These are phyloP conservation scores for Potamilus streckersoni DNA, from an alignment of 1,140 invertebrate genomes.

Conservation along the genomic window DNA sequence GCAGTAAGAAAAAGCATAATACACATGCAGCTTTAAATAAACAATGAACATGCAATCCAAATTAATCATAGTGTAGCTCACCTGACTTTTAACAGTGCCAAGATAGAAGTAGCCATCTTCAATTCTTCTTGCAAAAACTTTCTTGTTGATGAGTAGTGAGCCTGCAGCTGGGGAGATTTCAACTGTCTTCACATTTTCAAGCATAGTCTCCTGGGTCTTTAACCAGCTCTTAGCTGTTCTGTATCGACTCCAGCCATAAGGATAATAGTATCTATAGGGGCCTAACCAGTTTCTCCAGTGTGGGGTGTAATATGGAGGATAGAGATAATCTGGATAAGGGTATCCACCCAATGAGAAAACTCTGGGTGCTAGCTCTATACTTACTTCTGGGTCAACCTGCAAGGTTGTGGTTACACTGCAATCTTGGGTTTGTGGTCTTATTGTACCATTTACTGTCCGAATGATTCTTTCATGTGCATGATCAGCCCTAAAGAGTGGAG, in stretches of 20 bases:
- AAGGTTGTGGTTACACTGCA: conserved; percentile 62
- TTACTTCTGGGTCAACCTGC: conserved; percentile 51
- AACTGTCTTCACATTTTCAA: conserved; percentile 33
- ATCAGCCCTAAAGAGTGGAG: conserved; percentile 59
- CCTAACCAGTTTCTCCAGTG: conserved; percentile 26
- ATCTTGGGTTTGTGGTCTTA: conserved; percentile 56
- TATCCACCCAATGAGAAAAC: conserved; percentile 21
- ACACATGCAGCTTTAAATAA: no score
- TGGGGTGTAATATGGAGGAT: conserved; percentile 15
- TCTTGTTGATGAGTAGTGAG: conserved; percentile 59
- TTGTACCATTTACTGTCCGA: conserved; percentile 52
- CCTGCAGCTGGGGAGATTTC: conserved; percentile 61
- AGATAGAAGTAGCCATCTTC: conserved; percentile 66
- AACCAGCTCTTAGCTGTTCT: conserved; percentile 58
- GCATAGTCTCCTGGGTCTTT: conserved; percentile 51
- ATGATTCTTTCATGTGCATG: conserved; percentile 56
- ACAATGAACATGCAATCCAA: not conserved
- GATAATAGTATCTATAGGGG: conserved; percentile 54
- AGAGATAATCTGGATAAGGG: conserved; percentile 14
- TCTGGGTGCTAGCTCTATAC: conserved; percentile 41
- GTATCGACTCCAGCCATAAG: conserved; percentile 61
- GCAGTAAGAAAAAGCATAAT: no score
- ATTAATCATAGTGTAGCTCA: conserved; percentile 34
- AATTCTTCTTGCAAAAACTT: conserved; percentile 60
- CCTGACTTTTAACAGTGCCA: conserved; percentile 66